Conservation (phyloP, 2,888 invertebrate genomes). For the Agrotis segetum region DNA sequence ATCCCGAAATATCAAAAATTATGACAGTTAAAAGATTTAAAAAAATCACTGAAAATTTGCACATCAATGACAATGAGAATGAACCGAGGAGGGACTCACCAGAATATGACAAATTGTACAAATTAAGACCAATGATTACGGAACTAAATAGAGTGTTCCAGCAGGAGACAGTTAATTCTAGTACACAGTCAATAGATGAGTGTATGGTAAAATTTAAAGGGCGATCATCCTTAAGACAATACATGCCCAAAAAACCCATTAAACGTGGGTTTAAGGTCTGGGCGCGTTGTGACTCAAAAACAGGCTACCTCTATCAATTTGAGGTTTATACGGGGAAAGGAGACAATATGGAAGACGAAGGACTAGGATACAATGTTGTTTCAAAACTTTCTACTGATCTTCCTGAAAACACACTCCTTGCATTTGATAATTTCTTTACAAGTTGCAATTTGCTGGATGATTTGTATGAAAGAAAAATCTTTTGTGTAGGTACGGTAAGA, state of each 20-base stretch:
- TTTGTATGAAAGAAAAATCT: constrained; percentile 11
- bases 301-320: constrained; percentile 15
- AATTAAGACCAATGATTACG: constrained; percentile 2
- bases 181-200: not conserved
- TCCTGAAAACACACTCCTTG: constrained; percentile 11
- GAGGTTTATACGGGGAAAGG: constrained; percentile 26
- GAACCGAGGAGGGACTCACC: not conserved
- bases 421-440: constrained; percentile 26
- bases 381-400: not conserved
- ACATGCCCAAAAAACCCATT: not conserved
- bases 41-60: not conserved
- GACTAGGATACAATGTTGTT: constrained; percentile 22
- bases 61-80: not conserved
- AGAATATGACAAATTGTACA: constrained; percentile 5
- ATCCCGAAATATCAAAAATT: not conserved
- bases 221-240: not conserved
- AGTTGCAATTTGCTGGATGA: constrained; percentile 16
- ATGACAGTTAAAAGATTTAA: not conserved
- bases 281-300: constrained; percentile 17
- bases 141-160: not conserved
- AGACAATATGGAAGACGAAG: constrained; percentile 31
- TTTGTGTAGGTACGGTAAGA: constrained; percentile 23
- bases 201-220: not conserved
- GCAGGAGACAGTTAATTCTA: not conserved
- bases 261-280: not conserved